Evolutionary conservation across 2,113 vertebrate genomes (phyloP), one percentile per base, ranked within the genome.

Genomic region (Vidua chalybeata): DNA sequence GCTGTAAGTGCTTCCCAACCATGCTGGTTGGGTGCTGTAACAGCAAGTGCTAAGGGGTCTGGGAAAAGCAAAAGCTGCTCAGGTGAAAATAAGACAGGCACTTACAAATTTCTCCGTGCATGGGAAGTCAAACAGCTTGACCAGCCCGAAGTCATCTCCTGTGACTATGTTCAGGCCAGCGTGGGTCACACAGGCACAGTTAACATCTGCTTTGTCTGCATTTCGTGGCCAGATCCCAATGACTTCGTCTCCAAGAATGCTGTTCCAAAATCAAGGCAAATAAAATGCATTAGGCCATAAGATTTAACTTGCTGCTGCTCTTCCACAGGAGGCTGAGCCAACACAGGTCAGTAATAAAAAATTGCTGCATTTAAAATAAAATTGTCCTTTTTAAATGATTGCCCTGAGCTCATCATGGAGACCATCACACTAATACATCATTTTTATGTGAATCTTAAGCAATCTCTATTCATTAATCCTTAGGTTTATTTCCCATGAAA

Each of bases 71-170:
- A 41, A 27, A 64, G 31, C 43, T 31, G 43, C 22, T 78, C 6
- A 35, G 41, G 8, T 19, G 26, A 35, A 78, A 56, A 27, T 19
- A 26, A 80, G 87, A 66, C 3, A n/a, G 6, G 15, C 73, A 98
- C 99, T 98, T 96, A 99, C 99, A 97, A 99, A 99, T 94, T 99
- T 99, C 31, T 99, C 99, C 0, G 98, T 93, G 97, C 99, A 99
- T 13, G 99, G 99, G 90, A 99, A 99, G 26, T 99, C 99, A 28
- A 99, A 99, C 62, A 99, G 99, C 94, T 99, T 99, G 95, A 99
- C 98, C 43, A 99, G 98, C 30, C 99, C 99, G 0, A 99, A 99
- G 97, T 99, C 99, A 4, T 99, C 99, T 45, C 99, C 99, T 0
- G 99, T 99, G 88, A 98, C 99, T 62, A 99, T 95, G 81, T 98